Conservation (phyloP, 2,888 invertebrate species). For the Acanthosepion lycidas region DNA sequence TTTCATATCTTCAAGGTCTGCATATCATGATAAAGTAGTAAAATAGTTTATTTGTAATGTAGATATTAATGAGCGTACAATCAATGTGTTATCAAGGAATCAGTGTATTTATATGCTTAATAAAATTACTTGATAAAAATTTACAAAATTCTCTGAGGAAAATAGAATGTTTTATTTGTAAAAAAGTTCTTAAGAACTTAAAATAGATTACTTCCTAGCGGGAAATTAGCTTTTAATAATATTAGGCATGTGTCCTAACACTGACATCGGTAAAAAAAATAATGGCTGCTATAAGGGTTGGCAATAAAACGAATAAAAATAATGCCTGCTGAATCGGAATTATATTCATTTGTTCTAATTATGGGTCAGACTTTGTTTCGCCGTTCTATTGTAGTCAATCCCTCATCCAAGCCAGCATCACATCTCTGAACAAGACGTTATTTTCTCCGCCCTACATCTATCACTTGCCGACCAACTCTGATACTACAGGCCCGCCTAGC, state of each 20-base stretch:
- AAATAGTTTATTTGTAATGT: too few species aligned
- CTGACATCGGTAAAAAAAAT: not conserved
- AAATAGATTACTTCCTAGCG: not conserved
- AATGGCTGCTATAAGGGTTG: not conserved
- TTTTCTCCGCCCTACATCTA: not conserved
- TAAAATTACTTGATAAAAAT: too few species aligned
- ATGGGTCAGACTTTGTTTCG: not conserved
- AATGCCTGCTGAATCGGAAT: not conserved
- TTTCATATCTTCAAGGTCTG: too few species aligned
- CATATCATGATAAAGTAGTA: too few species aligned
- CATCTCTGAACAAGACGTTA: not conserved
- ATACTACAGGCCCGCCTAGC: not conserved
- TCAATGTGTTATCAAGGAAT: too few species aligned
- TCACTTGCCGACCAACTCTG: not conserved
- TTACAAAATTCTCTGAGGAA: too few species aligned
- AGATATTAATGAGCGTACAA: too few species aligned
- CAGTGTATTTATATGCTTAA: too few species aligned
- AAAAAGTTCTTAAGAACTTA: too few species aligned
- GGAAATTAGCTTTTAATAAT: not conserved
- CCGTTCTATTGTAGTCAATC: not conserved
- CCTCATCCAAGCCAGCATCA: not conserved
- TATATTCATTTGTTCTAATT: not conserved
- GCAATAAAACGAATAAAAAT: not conserved
- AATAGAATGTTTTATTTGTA: too few species aligned
- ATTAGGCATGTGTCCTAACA: not conserved